Conservation (phyloP, 2,797 vertebrate species). For the Uromys caudimaculatus region DNA sequence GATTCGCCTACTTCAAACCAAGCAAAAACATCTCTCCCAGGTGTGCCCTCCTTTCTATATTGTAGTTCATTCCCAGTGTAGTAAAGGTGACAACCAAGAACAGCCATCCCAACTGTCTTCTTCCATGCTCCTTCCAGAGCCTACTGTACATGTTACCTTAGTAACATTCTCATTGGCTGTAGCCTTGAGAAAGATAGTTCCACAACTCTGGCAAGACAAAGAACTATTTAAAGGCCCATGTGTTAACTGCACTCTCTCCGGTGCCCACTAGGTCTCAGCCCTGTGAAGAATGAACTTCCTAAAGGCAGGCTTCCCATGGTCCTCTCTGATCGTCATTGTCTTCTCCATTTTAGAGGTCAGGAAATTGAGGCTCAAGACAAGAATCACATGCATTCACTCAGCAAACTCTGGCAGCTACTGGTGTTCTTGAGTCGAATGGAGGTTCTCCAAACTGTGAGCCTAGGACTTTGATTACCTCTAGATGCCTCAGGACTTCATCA, state of each 20-base stretch:
- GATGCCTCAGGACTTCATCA: neutral
- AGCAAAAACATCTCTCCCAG: neutral
- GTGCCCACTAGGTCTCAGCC: neutral
- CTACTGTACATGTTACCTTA: neutral
- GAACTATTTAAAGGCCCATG: neutral
- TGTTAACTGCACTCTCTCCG: neutral
- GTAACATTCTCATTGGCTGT: rapidly evolving
- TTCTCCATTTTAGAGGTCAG: neutral
- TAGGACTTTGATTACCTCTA: neutral
- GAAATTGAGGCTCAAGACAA: neutral
- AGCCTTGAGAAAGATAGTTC: neutral
- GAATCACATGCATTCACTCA: neutral
- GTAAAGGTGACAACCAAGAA: neutral
- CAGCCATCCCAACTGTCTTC: neutral
- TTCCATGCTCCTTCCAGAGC: no score
- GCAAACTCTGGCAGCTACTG: neutral
- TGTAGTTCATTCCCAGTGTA: neutral
- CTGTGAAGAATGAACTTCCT: neutral
- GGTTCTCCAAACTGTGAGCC: neutral
- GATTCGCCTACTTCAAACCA: neutral
- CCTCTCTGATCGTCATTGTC: neutral
- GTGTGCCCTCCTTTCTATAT: neutral
- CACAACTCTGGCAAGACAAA: neutral
- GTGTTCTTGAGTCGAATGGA: neutral
- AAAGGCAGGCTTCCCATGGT: neutral